Evolutionary conservation across 2,113 vertebrate genomes (phyloP).

Genomic region (Poeciliopsis prolifica): DNA sequence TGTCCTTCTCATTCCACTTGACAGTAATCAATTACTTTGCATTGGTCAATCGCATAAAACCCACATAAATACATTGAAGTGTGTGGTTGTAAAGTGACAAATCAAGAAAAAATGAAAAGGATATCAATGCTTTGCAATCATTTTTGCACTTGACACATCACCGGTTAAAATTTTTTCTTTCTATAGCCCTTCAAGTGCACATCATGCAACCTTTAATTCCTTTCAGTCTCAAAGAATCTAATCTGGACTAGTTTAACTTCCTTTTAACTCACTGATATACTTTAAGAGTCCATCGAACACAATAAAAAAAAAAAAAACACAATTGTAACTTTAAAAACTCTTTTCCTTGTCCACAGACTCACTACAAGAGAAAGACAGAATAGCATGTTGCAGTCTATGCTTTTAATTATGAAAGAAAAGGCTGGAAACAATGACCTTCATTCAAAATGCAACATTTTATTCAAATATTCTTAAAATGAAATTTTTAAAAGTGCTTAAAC

Average conservation of each 20-base stretch:
- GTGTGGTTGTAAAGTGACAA: no score
- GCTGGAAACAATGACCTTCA: neutral
- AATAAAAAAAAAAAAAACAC: neutral
- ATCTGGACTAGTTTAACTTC: neutral
- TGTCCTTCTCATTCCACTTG: no score
- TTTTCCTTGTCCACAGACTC: neutral
- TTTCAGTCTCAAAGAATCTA: neutral
- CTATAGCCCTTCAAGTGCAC: no score
- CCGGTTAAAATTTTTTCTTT: no score
- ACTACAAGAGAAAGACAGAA: constrained; percentile 6
- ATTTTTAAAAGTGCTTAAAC: constrained; percentile 23
- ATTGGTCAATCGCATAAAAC: no score
- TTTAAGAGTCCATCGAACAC: neutral
- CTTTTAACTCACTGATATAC: neutral
- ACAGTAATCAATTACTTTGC: no score
- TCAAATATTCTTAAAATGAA: constrained; percentile 19
- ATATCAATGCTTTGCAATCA: no score
- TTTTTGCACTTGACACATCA: no score
- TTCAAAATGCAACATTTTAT: constrained; percentile 13
- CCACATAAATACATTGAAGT: no score
- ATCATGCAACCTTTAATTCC: no score
- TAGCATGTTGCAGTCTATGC: constrained; percentile 17
- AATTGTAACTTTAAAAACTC: neutral
- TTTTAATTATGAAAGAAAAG: constrained; percentile 6
- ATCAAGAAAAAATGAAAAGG: no score